Evolutionary conservation across 2,797 vertebrate genomes (phyloP), one percentile per base, ranked within the genome.

Genomic region (Allenopithecus nigroviridis): DNA sequence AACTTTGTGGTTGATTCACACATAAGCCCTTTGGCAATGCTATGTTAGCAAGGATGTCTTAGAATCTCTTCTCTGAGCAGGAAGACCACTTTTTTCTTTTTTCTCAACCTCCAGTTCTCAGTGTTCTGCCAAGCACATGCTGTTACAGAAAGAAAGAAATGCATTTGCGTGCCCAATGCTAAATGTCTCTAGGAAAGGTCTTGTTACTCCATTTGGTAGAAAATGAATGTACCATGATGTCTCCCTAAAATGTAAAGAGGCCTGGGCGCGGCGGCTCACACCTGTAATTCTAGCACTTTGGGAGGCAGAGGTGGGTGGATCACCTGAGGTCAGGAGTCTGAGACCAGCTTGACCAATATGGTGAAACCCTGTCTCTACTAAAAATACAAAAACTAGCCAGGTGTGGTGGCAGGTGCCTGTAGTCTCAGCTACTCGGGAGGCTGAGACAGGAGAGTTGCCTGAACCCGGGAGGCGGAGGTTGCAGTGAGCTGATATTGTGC

Each of bases 91-190:
- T 78, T 97, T 95, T 95, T 14, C 48, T 79, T 59, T 74, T 78
- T 68, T 78, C 57, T 96, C 84, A 28, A 85, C n/a, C 22, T 5
- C 89, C 19, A 10, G 93, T 85, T 97, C 96, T 96, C 94, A 91
- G 28, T 94, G 93, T 97, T 96, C 96, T 97, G 95, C 95, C 89
- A 96, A 95, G 46, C 53, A 95, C 84, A 46, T 72, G 48, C 64
- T 94, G 48, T 91, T 36, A 79, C 28, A 80, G 96, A 87, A 95
- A 93, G 78, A 94, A 91, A 76, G 2, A 76, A 72, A 84, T 26
- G 57, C n/a, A 46, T 78, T 46, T 78, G 83, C 48, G n/a, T 74
- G 72, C 70, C 59, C 84, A 84, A n/a, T 55, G 57, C 17, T 84
- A 68, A 84, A 30, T 6, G 41, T 91, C 24, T 9, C 53, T 46